A percentile compares a stretch with the other conserved stretches of the same genome.
Evolutionary conservation across 2,113 vertebrate genomes (phyloP).

Genomic region (Megalops atlanticus): DNA sequence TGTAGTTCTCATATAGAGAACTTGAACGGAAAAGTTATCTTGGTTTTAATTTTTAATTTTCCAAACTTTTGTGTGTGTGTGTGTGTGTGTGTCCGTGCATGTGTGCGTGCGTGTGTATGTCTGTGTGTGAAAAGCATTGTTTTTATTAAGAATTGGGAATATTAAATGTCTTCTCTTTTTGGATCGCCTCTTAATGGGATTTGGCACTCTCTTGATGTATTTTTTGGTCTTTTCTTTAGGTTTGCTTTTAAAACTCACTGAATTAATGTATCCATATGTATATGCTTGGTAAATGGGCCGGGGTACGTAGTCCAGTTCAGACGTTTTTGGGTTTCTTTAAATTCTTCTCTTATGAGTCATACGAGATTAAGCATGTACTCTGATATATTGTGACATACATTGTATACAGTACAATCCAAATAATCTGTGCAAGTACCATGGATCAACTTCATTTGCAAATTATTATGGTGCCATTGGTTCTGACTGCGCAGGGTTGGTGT

Average conservation of each 20-base stretch:
- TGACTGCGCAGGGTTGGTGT: slow-evolving; percentile 3
- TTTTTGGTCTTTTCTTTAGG: neutral
- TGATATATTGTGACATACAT: neutral
- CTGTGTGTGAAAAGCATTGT: no score
- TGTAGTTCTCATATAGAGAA: no score
- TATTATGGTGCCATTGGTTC: neutral
- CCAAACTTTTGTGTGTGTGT: no score
- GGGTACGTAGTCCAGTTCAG: neutral
- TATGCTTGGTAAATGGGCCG: no score
- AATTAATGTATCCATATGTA: neutral
- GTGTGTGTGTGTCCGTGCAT: no score
- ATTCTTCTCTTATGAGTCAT: neutral
- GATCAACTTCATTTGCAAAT: neutral
- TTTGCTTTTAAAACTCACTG: neutral
- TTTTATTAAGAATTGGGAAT: no score
- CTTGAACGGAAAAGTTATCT: no score
- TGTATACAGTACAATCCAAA: neutral
- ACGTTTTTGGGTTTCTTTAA: neutral
- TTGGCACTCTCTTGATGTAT: neutral
- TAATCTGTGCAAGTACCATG: neutral
- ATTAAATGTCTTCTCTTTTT: no score
- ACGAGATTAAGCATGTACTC: neutral
- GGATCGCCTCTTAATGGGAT: neutral
- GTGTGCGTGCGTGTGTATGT: no score
- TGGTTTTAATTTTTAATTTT: no score